Percentiles rank a stretch among this genome's conserved stretches.
Evolutionary conservation across 1,140 invertebrate genomes (phyloP).

Genomic region (Sminthurides bifidus): DNA sequence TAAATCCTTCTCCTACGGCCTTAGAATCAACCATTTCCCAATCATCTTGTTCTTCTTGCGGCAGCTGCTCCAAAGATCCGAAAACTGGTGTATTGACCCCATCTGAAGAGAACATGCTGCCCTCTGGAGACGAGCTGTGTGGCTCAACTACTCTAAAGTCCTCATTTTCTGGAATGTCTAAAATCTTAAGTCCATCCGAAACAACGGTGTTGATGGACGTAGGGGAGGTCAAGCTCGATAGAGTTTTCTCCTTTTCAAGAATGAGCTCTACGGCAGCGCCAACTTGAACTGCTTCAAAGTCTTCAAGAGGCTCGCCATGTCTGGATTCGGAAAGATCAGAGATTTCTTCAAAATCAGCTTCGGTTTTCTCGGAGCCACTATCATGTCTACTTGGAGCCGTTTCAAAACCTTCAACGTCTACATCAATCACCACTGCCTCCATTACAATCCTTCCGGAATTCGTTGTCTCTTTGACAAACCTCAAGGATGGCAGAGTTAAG

Average conservation of each 20-base stretch:
- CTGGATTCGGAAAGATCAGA: constrained; percentile 3
- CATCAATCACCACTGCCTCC: constrained; percentile 83
- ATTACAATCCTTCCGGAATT: constrained; percentile 71
- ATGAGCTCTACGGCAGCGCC: constrained; percentile 3
- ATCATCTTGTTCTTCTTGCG: not conserved
- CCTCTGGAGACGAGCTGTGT: constrained; percentile 2
- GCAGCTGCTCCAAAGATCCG: constrained; percentile 2
- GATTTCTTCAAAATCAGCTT: constrained; percentile 17
- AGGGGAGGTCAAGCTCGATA: constrained; percentile 1
- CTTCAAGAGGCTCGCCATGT: not conserved
- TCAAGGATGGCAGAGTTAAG: constrained; percentile 71
- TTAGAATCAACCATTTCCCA: not conserved
- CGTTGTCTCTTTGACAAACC: constrained; percentile 77
- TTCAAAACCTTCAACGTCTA: constrained; percentile 38
- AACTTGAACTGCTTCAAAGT: constrained; percentile 15
- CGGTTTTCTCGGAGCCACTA: constrained; percentile 6
- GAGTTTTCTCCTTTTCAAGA: not conserved
- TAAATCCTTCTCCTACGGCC: not conserved
- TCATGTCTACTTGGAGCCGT: constrained; percentile 8
- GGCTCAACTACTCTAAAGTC: not conserved
- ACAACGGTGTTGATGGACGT: constrained; percentile 2
- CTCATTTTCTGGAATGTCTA: constrained; percentile 5
- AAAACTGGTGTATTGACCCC: constrained; percentile 6
- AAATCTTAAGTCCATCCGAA: constrained; percentile 10
- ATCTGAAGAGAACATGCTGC: constrained; percentile 6